Evolutionary conservation across 1,140 invertebrate species (phyloP), one percentile per base, ranked within the genome.

Genomic region (Drosophila hydei): DNA sequence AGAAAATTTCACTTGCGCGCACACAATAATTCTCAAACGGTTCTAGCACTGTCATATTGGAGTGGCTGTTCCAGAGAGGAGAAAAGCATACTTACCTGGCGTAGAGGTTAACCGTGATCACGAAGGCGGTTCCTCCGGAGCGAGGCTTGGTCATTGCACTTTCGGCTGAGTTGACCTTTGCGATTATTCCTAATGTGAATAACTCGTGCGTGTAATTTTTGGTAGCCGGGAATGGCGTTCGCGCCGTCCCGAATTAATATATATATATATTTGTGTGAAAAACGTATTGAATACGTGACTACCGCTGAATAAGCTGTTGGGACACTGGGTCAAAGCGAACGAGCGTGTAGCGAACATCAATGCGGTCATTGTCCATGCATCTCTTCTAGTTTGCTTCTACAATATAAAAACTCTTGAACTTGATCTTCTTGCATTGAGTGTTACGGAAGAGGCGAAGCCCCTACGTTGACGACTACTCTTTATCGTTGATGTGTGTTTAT

Each of bases 41-140:
- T 83, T 76, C 30, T 67, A 25, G 12, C 60, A 0, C 7, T 1
- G 4, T 1, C 0, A 8, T 16, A n/a, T 36, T 51, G 56, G 14
- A 50, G 25, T 54, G 40, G n/a, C 18, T 18, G 14, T 14, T 68
- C 48, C 40, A 23, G 59, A 69, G 69, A 69, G 0, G 38, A 25
- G 19, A 0, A 79, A 91, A 90, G 88, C 92, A 92, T 92, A 92
- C 92, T 93, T 93, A 93, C 92, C 92, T 93, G 92, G 91, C 91
- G 92, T 90, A 91, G 94, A 93, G 93, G 92, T 92, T 92, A 87
- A 94, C 93, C 93, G 90, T 94, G 94, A 94, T 94, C 94, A 94
- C 54, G 77, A 94, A 95, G 94, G 93, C 91, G 93, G 93, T 94
- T 93, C 92, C 92, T 93, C 93, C 93, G 93, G 93, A 92, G 92